Evolutionary conservation across 1,140 invertebrate genomes (phyloP), one percentile per base, ranked within the genome.

Genomic region (Gerris buenoi): DNA sequence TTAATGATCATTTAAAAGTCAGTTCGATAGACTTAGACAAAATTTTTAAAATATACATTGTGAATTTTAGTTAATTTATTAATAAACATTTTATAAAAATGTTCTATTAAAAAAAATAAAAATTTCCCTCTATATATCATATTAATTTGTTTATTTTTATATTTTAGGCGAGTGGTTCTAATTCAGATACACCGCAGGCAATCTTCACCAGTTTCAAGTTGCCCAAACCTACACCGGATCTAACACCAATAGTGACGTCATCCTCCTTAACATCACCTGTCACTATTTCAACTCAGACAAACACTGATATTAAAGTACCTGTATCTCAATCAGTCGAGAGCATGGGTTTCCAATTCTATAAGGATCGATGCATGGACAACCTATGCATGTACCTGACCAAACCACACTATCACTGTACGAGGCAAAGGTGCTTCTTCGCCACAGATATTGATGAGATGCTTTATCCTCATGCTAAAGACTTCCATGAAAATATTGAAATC

Each of bases 141-240:
- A n/a, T n/a, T n/a, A n/a, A n/a, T n/a, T n/a, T n/a, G n/a, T n/a
- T n/a, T n/a, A n/a, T n/a, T n/a, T n/a, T n/a, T n/a, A n/a, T n/a
- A n/a, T 46, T 67, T 15, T 63, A 73, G 72, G 71, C 71, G 33
- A 72, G 73, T 14, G 72, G 71, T 18, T 67, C 68, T 71, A 81
- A 82, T 64, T 80, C 83, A 68, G 84, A 85, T 65, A 87, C 88
- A 28, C 90, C 90, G 5, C 90, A 94, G 77, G 92, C 91, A 5
- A 93, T 95, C 70, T 95, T 94, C 75, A 93, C 91, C 26, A 93
- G 90, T 71, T 95, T 94, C 75, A 95, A 95, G 76, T 79, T 95
- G 66, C 91, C 91, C 23, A 92, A 93, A 78, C 83, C 83, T 1
- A 69, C 64, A 1, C 57, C 67, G 74, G 68, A 74, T 73, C 5